Evolutionary conservation across 2,113 vertebrate species (phyloP), one percentile per base, ranked within the genome.

Genomic region (Oreocharis arfaki): DNA sequence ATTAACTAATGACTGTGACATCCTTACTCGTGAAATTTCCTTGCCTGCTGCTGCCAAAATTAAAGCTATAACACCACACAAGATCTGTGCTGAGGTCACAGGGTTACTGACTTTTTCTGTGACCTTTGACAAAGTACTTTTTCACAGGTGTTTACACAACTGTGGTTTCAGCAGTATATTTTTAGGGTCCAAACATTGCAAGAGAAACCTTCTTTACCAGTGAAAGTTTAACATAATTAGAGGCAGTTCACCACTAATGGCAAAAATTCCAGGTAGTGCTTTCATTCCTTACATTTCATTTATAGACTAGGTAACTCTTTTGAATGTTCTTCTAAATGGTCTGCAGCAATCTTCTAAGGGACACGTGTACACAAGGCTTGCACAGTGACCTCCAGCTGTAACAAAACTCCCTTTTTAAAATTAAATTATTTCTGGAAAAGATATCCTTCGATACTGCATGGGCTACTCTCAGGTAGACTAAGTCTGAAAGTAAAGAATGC

Each of bases 401-500:
- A 35, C 26, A 65, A 84, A 19, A 28, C 2, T 1, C 32, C 4
- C 18, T 53, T 84, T 65, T 37, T 16, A 32, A 17, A 87, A 93
- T 55, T 30, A 53, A 63, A 55, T 63, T 70, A 41, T 63, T 77
- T 67, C 33, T 52, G 16, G 49, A 28, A 70, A 89, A 95, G 77
- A 59, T 22, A 67, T 22, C 73, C n/a, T 21, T 44, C 3, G 4
- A 37, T 33, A 26, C n/a, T 64, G 32, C 47, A 15, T 73, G 6
- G 6, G 16, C 11, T 69, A 50, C 23, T 84, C 42, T 47, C 30
- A 90, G 37, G 37, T 27, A 79, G 21, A 18, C 30, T 28, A 61
- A 73, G 30, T 69, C 44, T 81, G 84, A 89, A 96, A 96, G 47
- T 80, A 55, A 91, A 88, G 96, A 84, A 65, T 47, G 75, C 70